Evolutionary conservation across 1,140 invertebrate species (phyloP), one percentile per base, ranked within the genome.

Genomic region (Drosophila pallidifrons): DNA sequence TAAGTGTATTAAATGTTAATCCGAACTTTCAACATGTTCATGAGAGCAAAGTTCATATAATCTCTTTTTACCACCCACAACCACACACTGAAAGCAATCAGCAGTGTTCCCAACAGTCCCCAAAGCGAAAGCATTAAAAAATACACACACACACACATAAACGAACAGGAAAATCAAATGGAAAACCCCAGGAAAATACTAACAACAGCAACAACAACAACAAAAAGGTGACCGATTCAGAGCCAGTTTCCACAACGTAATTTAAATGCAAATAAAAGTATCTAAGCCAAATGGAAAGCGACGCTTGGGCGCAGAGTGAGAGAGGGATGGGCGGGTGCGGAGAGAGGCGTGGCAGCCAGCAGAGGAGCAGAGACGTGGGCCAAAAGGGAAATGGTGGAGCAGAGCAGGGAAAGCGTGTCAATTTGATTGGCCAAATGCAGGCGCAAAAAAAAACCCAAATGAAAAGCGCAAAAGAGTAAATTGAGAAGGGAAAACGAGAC

Each of bases 261-360:
- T 85, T 85, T 83, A 83, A 83, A 83, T 83, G 81, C 81, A 83
- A 83, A 83, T 85, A 66, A 79, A 68, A 49, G 72, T 75, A 63
- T 43, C 72, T 71, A 75, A 71, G 52, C 52, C 68, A 70, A 64
- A 54, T 71, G 68, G 57, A 75, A 75, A 71, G 64, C 71, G 49
- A 59, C n/a, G 59, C 28, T 69, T 55, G 30, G 47, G 16, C 10
- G 28, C 28, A 32, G 11, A 41, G 30, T 1, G 13, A 10, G 28
- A 5, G 35, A 10, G 41, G 51, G 51, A 20, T 43, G 51, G 41
- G 1, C 35, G 35, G 16, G 16, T 20, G 5, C 7, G 30, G 30
- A 32, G 32, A 7, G 41, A 15, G 63, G 63, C 63, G 55, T 58
- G 55, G 35, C 35, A 28, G 2, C 20, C 30, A 63, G 38, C 45